phyloP scores from a whole-genome alignment of 1,140 invertebrate species.

The Sipha flava region DNA sequence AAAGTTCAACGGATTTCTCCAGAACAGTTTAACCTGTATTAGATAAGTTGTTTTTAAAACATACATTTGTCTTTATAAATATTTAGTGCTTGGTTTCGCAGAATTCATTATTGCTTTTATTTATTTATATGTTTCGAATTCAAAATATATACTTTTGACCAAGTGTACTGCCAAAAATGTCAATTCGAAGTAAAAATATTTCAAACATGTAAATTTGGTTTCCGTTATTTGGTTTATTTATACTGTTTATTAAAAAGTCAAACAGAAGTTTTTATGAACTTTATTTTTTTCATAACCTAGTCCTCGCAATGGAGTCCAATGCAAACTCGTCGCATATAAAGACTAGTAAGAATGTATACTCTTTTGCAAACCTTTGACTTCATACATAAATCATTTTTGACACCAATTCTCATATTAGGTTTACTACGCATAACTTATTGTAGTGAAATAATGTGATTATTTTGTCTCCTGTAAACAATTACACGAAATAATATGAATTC shows the following conservation, averaged over 20 bases:
- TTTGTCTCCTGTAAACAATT: too few relatives aligned
- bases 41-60: too few relatives aligned
- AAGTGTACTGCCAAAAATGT: background rate
- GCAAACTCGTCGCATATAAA: background rate
- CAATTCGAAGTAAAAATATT: background rate
- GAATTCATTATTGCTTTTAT: too few relatives aligned
- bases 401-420: background rate
- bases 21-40: too few relatives aligned
- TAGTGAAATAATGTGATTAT: background rate
- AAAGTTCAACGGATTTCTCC: too few relatives aligned
- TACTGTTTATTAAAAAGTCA: background rate
- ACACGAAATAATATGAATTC: too few relatives aligned
- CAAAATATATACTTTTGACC: background rate
- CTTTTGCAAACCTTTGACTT: background rate
- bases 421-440: background rate
- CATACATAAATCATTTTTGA: background rate
- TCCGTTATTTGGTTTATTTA: background rate
- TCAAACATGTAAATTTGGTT: background rate
- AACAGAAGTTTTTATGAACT: background rate
- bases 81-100: too few relatives aligned
- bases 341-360: background rate
- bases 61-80: too few relatives aligned
- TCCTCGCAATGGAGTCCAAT: background rate
- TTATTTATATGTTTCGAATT: too few relatives aligned
- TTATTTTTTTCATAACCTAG: background rate